A percentile compares a stretch with the other conserved stretches of the same genome.
Evolutionary conservation across 2,888 invertebrate genomes (phyloP).

Genomic region (Alsophila aescularia): DNA sequence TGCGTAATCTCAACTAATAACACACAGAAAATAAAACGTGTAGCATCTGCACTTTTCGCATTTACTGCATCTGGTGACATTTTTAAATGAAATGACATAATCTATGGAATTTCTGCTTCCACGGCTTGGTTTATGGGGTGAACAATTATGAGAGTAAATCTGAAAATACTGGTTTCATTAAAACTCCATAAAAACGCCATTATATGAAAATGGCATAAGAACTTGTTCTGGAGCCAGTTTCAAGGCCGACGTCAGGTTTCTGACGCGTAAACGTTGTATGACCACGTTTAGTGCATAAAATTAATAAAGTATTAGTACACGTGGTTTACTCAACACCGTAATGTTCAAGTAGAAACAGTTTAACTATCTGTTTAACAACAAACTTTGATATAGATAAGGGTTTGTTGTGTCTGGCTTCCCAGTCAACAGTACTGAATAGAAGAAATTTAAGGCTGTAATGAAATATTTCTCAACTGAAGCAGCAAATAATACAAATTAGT

Average conservation of each 20-base stretch:
- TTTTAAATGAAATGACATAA: conserved; percentile 26
- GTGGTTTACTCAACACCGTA: no score
- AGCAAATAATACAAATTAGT: no score
- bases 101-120: conserved; percentile 34
- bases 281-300: conserved; percentile 2
- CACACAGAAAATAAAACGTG: neutral
- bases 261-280: neutral
- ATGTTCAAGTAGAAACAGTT: no score
- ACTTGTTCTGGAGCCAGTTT: conserved; percentile 10
- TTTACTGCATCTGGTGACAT: conserved; percentile 24
- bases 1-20: no score
- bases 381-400: neutral
- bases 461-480: no score
- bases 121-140: conserved; percentile 19
- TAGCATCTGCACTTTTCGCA: conserved; percentile 7
- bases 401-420: no score
- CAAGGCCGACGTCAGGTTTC: conserved; percentile 22
- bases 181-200: conserved; percentile 11
- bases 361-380: neutral
- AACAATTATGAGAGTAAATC: conserved; percentile 22
- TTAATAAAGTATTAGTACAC: neutral
- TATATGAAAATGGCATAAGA: conserved; percentile 5
- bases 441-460: no score
- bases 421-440: no score
- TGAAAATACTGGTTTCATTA: conserved; percentile 24